Conservation (phyloP, 2,888 invertebrate species). For the Sesamia inferens region DNA sequence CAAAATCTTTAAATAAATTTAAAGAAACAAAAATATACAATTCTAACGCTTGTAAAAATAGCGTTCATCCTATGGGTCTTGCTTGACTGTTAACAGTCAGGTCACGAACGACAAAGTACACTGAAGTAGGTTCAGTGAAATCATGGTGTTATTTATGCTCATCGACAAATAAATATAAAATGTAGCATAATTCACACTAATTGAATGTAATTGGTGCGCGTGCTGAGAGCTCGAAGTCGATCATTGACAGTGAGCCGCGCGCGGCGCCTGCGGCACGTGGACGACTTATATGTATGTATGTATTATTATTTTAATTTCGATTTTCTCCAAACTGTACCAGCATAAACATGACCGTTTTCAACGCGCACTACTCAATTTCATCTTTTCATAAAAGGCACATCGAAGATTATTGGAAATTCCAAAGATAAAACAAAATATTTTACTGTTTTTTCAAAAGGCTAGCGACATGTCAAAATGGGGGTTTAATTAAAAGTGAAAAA, state of each 20-base stretch:
- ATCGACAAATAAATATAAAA: constrained; percentile 6
- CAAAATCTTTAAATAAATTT: too few relatives aligned
- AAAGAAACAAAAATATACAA: too few relatives aligned
- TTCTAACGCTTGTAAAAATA: not conserved
- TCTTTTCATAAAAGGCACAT: constrained; percentile 25
- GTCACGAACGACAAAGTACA: constrained; percentile 26
- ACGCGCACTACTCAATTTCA: constrained; percentile 15
- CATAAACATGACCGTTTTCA: constrained; percentile 38
- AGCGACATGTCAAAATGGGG: constrained; percentile 1
- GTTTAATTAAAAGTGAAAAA: constrained; percentile 23
- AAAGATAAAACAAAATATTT: constrained; percentile 36
- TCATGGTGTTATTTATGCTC: constrained; percentile 1
- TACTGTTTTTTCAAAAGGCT: constrained; percentile 13
- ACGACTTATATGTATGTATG: constrained; percentile 2
- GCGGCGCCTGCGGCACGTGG: constrained; percentile 19
- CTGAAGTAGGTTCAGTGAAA: constrained; percentile 3
- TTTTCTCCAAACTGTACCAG: constrained; percentile 32
- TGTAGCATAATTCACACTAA: constrained; percentile 29
- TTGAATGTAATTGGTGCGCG: constrained; percentile 26
- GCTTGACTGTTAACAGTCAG: constrained; percentile 6
- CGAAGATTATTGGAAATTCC: constrained; percentile 33
- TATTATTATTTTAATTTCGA: constrained; percentile 37
- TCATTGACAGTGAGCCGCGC: not conserved
- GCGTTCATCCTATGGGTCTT: not conserved
- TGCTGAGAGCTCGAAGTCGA: not conserved